Evolutionary conservation across 2,888 invertebrate species (phyloP), one percentile per base, ranked within the genome.

Genomic region (Thumatha senex): DNA sequence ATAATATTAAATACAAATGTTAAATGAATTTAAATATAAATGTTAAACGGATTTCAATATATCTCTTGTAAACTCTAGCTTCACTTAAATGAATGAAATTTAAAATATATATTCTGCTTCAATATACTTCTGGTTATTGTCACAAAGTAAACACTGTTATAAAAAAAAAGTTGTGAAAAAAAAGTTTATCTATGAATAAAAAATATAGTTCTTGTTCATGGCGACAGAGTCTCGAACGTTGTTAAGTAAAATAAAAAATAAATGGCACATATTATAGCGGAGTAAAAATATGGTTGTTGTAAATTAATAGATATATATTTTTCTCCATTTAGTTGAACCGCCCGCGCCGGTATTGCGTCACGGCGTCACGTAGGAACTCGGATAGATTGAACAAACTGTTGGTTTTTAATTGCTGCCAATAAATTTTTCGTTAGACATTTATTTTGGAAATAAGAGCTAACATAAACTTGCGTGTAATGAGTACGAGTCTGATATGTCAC

Each of bases 321-420:
- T 83, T 80, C n/a, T 78, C 67, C 75, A 82, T 82, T 83, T 61
- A 70, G 72, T 85, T 80, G 74, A 72, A n/a, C n/a, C n/a, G n/a
- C n/a, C n/a, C n/a, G n/a, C n/a, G 66, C 54, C 54, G 44, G 56
- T 56, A 55, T 31, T 52, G 48, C 47, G 48, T 46, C 51, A 40
- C 11, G n/a, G 39, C 15, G 14, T 43, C 36, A 40, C 50, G 51
- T 44, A 48, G 40, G 47, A 55, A 58, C 56, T 51, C 61, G 11
- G 33, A 39, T 13, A 63, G 59, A 56, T 66, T 63, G 48, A 24
- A 53, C 60, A 43, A 54, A 54, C 49, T 51, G 51, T 36, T 51
- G 2, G 33, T 12, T 15, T 5, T 34, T 34, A 51, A 59, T 46
- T 56, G 67, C 60, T 46, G 7, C 46, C 49, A 42, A 40, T 44